Evolutionary conservation across 2,113 vertebrate genomes (phyloP), one percentile per base, ranked within the genome.

Genomic region (Carassius gibelio): DNA sequence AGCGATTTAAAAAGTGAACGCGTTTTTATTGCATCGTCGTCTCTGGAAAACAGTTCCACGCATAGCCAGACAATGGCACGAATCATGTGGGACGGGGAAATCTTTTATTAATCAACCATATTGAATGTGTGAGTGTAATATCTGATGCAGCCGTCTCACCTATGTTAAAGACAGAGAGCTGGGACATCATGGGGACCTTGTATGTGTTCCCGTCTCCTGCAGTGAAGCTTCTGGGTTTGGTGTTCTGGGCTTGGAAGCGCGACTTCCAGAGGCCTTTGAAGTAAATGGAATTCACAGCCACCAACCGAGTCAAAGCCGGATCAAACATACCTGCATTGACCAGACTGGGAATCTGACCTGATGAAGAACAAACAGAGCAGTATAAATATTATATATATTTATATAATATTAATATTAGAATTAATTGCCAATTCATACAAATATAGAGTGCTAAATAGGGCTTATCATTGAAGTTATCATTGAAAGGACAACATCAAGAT

Each of bases 261-360:
- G 97, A 98, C 88, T 97, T 97, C 98, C 98, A 99, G 14, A 97
- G 88, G 42, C 97, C 98, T 93, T 99, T 99, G 91, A 99, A 99
- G 90, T 96, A 99, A 72, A 99, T 94, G 0, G 97, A 94, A 55
- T 98, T 98, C 76, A 97, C 94, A 5, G 94, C 89, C 6, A 99
- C 95, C 86, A 99, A 90, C 4, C 95, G 95, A 81, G 96, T 97
- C 86, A 97, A 81, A 23, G 48, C 17, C 0, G 94, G 50, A 55
- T 97, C 93, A 66, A 99, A 90, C 83, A 96, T 94, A 77, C 96
- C 95, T 0, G 96, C 94, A 62, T 94, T 93, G 84, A 99, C 85
- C 89, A 99, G 85, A 71, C 86, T 93, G 89, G 96, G 94, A 4
- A 99, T 99, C 95, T 97, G 96, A 85, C 97, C 98, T 99, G 89